A percentile compares a stretch with the other conserved stretches of the same genome.
Evolutionary conservation across 2,888 invertebrate species (phyloP).

Genomic region (Lochmaea capreae): DNA sequence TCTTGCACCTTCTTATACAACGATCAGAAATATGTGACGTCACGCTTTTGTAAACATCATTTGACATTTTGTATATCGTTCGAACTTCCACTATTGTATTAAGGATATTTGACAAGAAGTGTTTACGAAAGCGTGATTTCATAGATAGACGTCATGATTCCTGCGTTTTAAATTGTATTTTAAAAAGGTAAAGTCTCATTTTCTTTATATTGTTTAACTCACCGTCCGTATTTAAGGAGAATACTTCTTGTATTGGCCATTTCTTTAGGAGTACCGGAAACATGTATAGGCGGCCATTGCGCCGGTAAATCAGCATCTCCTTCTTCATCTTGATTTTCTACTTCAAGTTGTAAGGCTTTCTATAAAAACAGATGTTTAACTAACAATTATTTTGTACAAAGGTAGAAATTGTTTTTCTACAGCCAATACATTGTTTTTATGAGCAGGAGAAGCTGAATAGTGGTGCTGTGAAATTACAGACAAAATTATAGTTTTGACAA

Average conservation of each 20-base stretch:
- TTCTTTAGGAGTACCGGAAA: conserved; percentile 61
- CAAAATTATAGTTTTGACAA: too few species aligned
- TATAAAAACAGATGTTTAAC: conserved; percentile 36
- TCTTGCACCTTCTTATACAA: too few species aligned
- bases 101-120: too few species aligned
- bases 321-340: conserved; percentile 50
- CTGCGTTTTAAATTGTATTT: too few species aligned
- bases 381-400: not conserved
- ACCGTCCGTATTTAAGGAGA: conserved; percentile 65
- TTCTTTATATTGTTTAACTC: conserved; percentile 1
- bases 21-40: not conserved
- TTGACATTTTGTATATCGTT: too few species aligned
- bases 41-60: too few species aligned
- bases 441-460: too few species aligned
- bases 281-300: conserved; percentile 59
- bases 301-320: conserved; percentile 43
- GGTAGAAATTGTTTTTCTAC: not conserved
- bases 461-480: too few species aligned
- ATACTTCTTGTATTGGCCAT: conserved; percentile 68
- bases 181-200: not conserved
- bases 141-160: too few species aligned
- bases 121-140: too few species aligned
- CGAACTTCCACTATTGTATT: too few species aligned
- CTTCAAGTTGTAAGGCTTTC: conserved; percentile 56
- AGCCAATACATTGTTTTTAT: too few species aligned